Conservation (phyloP, 2,113 vertebrate genomes). For the Pseudopodoces humilis region DNA sequence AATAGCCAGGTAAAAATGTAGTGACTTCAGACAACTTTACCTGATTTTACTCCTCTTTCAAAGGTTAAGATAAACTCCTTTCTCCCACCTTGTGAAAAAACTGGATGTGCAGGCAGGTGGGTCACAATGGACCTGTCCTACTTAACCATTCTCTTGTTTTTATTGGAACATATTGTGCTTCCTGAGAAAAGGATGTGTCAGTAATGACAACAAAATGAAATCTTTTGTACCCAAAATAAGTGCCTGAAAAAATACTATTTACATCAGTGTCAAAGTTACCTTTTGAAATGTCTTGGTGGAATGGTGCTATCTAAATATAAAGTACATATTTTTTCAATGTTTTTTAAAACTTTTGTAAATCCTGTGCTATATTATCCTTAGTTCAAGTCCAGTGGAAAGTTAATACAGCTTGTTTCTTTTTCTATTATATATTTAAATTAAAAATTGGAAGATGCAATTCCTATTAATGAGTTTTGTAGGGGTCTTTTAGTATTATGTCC, state of each 20-base stretch:
- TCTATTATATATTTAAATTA: conserved; percentile 77
- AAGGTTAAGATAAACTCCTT: conserved; percentile 49
- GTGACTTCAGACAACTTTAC: conserved; percentile 69
- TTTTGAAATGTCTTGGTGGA: conserved; percentile 32
- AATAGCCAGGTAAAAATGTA: conserved; percentile 66
- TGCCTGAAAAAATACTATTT: conserved; percentile 27
- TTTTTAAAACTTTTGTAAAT: conserved; percentile 56
- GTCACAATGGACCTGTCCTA: conserved; percentile 7
- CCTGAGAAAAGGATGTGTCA: conserved; percentile 3
- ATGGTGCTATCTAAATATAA: not conserved
- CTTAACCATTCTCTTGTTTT: conserved; percentile 41
- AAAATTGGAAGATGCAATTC: conserved; percentile 73
- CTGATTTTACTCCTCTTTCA: conserved; percentile 54
- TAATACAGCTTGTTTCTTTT: conserved; percentile 71
- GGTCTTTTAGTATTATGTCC: conserved; percentile 73
- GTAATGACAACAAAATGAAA: conserved; percentile 48
- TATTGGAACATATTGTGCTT: not conserved
- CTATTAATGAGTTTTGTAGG: conserved; percentile 78
- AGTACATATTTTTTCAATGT: conserved; percentile 64
- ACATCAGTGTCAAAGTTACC: conserved; percentile 15
- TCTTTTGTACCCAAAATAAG: conserved; percentile 30
- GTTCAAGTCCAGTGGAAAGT: conserved; percentile 59
- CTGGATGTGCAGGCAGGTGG: conserved; percentile 6
- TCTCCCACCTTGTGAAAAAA: not conserved
- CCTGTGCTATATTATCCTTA: conserved; percentile 37